phyloP scores from a whole-genome alignment of 2,888 invertebrate species.

The Cephus rjabovi region DNA sequence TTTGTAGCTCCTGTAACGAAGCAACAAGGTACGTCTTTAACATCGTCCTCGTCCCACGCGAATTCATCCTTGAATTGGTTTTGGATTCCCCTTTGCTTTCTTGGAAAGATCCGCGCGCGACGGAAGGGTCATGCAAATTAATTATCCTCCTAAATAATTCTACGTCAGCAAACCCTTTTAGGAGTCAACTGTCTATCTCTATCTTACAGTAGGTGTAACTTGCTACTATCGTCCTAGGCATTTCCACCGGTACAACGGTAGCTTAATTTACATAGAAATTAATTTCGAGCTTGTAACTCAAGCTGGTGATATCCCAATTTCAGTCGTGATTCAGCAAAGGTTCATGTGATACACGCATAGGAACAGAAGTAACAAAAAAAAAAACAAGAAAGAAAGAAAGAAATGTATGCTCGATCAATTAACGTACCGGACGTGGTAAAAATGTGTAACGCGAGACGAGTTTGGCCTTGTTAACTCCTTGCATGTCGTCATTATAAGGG shows the following conservation, averaged over 20 bases:
- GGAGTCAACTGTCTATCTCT: neutral
- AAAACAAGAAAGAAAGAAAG: neutral
- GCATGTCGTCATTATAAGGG: neutral
- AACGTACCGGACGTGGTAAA: neutral
- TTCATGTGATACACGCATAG: neutral
- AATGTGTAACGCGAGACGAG: constrained; percentile 2
- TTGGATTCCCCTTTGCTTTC: neutral
- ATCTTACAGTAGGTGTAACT: neutral
- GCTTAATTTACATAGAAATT: neutral
- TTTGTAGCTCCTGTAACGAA: neutral
- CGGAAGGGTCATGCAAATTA: neutral
- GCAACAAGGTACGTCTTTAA: neutral
- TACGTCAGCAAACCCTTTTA: neutral
- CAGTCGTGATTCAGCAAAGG: neutral
- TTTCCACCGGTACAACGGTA: neutral
- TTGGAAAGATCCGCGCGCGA: neutral
- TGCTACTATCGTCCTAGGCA: neutral
- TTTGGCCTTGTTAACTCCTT: neutral
- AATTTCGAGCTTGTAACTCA: neutral
- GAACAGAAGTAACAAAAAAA: neutral
- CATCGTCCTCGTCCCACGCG: neutral
- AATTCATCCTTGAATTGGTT: neutral
- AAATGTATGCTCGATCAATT: constrained; percentile 3
- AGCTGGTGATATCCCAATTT: neutral
- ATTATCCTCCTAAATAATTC: neutral